A percentile compares a stretch with the other conserved stretches of the same genome.
These are phyloP conservation scores for Indicator maculatus DNA, from an alignment of 2,113 vertebrate species.

Conservation along the genomic window DNA sequence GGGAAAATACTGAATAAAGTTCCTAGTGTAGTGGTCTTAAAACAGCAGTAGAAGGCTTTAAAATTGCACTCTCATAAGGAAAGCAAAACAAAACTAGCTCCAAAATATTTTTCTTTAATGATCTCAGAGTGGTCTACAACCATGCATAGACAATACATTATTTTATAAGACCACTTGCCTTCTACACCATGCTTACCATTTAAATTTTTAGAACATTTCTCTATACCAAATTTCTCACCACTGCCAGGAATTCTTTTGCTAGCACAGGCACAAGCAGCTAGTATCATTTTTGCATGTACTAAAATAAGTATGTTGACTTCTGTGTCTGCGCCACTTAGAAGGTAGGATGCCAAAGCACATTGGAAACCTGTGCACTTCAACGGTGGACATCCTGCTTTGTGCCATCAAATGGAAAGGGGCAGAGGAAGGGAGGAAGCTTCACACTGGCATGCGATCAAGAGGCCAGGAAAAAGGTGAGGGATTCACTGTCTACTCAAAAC, in stretches of 20 bases:
- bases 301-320: not conserved
- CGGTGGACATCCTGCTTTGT: not conserved
- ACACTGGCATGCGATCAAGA: not conserved
- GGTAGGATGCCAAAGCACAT: not conserved
- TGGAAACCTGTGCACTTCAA: not conserved
- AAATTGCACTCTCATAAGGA: not conserved
- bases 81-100: not conserved
- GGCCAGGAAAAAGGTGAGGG: not conserved
- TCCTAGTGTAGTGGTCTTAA: slow-evolving; percentile 30
- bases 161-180: not conserved
- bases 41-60: not conserved
- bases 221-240: not conserved
- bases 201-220: not conserved
- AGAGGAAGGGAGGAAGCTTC: not conserved
- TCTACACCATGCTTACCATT: not conserved
- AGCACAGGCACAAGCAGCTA: not conserved
- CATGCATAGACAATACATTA: not conserved
- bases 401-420: not conserved
- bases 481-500: not conserved
- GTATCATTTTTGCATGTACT: not conserved
- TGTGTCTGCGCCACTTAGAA: not conserved
- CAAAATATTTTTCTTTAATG: slow-evolving; percentile 23
- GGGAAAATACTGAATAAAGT: slow-evolving; percentile 32
- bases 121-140: not conserved
- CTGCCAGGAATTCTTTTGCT: not conserved